Percentiles rank a stretch among this genome's conserved stretches.
phyloP scores from a whole-genome alignment of 2,113 vertebrate genomes.

The Phoxinus phoxinus region DNA sequence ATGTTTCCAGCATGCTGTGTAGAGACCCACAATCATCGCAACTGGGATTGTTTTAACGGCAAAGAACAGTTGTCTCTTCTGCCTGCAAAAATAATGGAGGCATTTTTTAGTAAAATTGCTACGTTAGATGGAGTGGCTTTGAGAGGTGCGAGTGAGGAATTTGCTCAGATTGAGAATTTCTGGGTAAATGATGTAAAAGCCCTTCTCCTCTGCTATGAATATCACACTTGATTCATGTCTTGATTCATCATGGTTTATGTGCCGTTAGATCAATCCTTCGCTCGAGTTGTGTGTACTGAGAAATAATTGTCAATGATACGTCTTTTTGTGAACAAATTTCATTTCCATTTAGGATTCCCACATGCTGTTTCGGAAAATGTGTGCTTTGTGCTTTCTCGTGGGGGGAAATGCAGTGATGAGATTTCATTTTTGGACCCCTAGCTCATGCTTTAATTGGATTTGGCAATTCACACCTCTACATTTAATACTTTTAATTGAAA shows the following conservation, averaged over 20 bases:
- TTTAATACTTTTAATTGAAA: neutral
- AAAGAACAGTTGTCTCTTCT: neutral
- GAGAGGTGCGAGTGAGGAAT: neutral
- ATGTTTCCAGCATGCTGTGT: neutral
- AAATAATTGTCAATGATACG: neutral
- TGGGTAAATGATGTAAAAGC: conserved; percentile 35
- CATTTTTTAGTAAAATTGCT: neutral
- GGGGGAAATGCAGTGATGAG: neutral
- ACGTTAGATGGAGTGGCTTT: neutral
- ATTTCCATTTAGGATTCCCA: neutral
- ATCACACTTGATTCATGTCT: neutral
- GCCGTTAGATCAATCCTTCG: neutral
- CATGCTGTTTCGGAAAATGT: neutral
- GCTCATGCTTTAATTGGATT: conserved; percentile 19
- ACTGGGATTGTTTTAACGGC: neutral
- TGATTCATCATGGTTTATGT: neutral
- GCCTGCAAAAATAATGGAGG: neutral
- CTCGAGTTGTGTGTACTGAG: neutral
- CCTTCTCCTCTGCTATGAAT: conserved; percentile 10
- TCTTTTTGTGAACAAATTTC: neutral
- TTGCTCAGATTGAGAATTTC: neutral
- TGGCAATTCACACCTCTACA: neutral
- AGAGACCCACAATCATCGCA: neutral
- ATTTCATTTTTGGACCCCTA: neutral
- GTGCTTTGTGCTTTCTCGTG: neutral